A percentile compares a stretch with the other conserved stretches of the same genome.
Evolutionary conservation across 2,888 invertebrate species (phyloP).

Genomic region (Tenthredo amoena): DNA sequence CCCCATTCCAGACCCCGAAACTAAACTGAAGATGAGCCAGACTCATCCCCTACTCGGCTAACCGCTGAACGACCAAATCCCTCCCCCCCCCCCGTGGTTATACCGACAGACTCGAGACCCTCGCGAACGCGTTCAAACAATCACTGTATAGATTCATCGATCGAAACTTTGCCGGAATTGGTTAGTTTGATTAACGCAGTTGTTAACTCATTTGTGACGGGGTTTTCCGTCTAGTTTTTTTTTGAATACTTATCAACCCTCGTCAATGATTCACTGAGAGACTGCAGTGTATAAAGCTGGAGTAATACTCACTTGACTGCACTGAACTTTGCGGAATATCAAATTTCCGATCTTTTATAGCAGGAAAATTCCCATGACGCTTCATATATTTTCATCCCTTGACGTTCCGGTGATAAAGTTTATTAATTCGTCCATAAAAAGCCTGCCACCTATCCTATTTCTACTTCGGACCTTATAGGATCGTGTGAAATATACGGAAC

Average conservation of each 20-base stretch:
- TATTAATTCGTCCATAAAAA: slow-evolving; percentile 6
- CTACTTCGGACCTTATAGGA: not conserved
- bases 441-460: not conserved
- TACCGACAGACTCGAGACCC: slow-evolving; percentile 40
- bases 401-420: slow-evolving; percentile 5
- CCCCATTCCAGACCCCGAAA: slow-evolving; percentile 61
- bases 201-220: not conserved
- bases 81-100: not conserved
- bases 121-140: slow-evolving; percentile 36
- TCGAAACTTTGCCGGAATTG: not conserved
- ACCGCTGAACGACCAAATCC: slow-evolving; percentile 63
- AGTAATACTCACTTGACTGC: not conserved
- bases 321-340: not conserved
- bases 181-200: not conserved
- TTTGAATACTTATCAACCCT: not conserved
- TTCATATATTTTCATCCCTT: not conserved
- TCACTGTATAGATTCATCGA: not conserved
- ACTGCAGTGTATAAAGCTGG: not conserved
- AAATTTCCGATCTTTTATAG: not conserved
- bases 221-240: not conserved
- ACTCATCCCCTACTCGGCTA: slow-evolving; percentile 73
- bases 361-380: not conserved
- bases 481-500: not conserved
- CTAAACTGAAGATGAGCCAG: slow-evolving; percentile 71
- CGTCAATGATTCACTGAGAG: not conserved